Evolutionary conservation across 2,888 invertebrate genomes (phyloP), one percentile per base, ranked within the genome.

Genomic region (Kuschelorhynchus macadamiae): DNA sequence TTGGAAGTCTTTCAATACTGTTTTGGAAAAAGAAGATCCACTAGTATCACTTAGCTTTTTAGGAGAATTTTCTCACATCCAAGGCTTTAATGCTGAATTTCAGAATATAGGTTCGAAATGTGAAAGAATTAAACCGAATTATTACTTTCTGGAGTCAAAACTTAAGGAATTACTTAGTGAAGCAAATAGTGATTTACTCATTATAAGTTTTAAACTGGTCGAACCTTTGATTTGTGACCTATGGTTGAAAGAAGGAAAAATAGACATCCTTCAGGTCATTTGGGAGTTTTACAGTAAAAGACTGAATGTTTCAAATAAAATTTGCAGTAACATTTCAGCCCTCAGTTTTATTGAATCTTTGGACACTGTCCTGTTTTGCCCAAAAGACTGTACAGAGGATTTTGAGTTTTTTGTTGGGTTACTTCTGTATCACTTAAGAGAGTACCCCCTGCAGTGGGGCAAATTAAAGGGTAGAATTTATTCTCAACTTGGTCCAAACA

Each of bases 201-300:
- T 76, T 11, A 70, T 75, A 16, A 65, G 76, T 59, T 77, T 82
- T 20, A 76, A 74, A 64, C 62, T 77, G 14, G 57, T 81, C 17
- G 74, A 80, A 41, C 71, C 73, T n/a, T 66, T 84, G 36, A 62
- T 82, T 9, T 77, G 75, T 36, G 62, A 78, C 9, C 73, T 79
- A 46, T 83, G 82, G 82, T 62, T 78, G 8, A 75, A 77, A 59
- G 70, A 74, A 39, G 75, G 76, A n/a, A 80, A 75, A 73, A 74
- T 81, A 36, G 81, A 83, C 57, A 72, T 81, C 8, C 79, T 80
- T 57, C 81, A 81, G 71, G 70, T 77, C 3, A 71, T 82, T 5
- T 84, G 84, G 83, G 82, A 82, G 49, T 80, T 79, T 71, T 82
- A 80, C 66, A 81, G 82, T 57, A 82, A 81, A 72, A 70, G 75